Percentiles rank a stretch among this genome's conserved stretches.
phyloP scores from a whole-genome alignment of 2,888 invertebrate genomes.

The Dichetophora obliterata region DNA sequence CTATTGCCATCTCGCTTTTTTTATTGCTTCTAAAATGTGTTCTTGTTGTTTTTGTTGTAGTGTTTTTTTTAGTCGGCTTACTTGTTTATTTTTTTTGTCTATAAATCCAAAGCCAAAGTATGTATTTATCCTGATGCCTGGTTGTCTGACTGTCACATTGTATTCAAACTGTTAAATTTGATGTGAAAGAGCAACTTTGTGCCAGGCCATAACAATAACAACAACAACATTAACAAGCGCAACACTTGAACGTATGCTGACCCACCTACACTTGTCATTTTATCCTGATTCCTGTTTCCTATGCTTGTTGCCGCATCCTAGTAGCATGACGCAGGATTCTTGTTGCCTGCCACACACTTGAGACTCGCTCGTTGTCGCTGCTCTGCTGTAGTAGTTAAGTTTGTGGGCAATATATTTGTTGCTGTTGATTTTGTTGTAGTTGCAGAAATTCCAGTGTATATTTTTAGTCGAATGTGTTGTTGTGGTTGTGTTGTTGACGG shows the following conservation, averaged over 20 bases:
- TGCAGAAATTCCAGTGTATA: conserved; percentile 15
- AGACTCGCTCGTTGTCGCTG: conserved; percentile 12
- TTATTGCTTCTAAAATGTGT: no score
- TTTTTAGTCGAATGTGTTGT: neutral
- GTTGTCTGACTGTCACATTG: neutral
- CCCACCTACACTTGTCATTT: conserved; percentile 33
- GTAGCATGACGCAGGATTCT: neutral
- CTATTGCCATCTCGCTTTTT: no score
- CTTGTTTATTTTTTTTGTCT: no score
- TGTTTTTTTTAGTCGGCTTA: no score
- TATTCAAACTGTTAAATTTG: conserved; percentile 8
- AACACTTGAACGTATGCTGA: conserved; percentile 35
- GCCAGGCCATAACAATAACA: neutral
- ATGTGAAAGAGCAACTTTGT: neutral
- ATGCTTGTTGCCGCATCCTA: neutral
- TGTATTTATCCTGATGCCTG: no score
- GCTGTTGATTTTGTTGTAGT: conserved; percentile 7
- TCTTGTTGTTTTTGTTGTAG: no score
- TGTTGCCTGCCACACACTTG: neutral
- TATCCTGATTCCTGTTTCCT: conserved; percentile 16
- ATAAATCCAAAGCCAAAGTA: no score
- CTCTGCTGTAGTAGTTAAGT: conserved; percentile 12
- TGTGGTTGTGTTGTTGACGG: neutral
- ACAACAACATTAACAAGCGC: conserved; percentile 7
- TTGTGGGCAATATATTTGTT: conserved; percentile 25